Base-by-base conservation (phyloP, 1,140 invertebrate genomes). In the Drosophila ercepeae region DNA sequence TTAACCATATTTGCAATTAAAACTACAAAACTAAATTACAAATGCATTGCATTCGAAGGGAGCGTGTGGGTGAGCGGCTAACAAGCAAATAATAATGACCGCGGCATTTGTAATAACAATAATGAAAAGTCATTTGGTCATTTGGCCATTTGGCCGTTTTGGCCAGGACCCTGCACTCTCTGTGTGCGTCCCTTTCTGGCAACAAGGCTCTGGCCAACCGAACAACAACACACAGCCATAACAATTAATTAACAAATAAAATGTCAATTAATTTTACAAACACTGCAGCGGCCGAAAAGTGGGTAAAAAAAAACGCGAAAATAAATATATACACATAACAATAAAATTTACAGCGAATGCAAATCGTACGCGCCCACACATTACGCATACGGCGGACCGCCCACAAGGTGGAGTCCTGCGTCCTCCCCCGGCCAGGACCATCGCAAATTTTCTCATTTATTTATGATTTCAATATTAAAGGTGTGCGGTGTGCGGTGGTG, bases 171-270 rank as follows among this genome's bases (percentile, higher is more conserved):
- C 3, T 9, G 8, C 9, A 2, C 27, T 27, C 27, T 9, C 27
- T 23, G n/a, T n/a, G n/a, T n/a, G n/a, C 21, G 3, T 23, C 21
- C 5, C 54, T 49, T 14, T 18, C n/a, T 59, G n/a, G n/a, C n/a
- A n/a, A n/a, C n/a, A n/a, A n/a, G n/a, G n/a, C n/a, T n/a, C n/a
- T n/a, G 45, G 46, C 41, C 39, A 61, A 32, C 68, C 67, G 27
- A 51, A 72, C 55, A 72, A 58, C 49, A 59, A 60, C 39, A 53
- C 18, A 64, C 53, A 54, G 74, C 82, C 86, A 88, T 88, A 88
- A 88, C 82, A 88, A 88, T 88, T 88, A 88, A 88, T 88, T 88
- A 88, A 88, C 82, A 88, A 88, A 88, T 88, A 88, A 88, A 88
- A 88, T 88, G 82, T 88, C 82, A 88, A 88, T 88, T 88, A 88